Evolutionary conservation across 2,888 invertebrate species (phyloP).

Genomic region (Ptychoptera contaminata): DNA sequence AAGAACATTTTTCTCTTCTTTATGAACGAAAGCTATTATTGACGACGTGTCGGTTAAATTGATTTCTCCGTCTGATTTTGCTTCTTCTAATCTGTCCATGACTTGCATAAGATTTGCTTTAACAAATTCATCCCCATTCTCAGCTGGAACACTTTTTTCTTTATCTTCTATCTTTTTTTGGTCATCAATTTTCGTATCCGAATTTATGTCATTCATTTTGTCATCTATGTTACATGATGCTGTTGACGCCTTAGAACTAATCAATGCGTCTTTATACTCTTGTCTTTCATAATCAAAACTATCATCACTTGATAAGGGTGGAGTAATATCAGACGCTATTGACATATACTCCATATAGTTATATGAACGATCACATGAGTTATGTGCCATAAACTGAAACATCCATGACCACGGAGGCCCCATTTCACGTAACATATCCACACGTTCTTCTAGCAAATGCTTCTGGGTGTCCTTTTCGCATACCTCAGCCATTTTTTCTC

Average conservation of each 20-base stretch:
- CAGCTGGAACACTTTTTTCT: neutral
- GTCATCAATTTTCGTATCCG: no score
- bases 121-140: neutral
- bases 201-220: neutral
- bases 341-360: conserved; percentile 16
- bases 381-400: conserved; percentile 14
- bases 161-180: neutral
- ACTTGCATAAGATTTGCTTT: conserved; percentile 5
- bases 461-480: conserved; percentile 5
- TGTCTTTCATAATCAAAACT: conserved; percentile 11
- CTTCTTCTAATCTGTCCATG: conserved; percentile 3
- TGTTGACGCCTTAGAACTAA: neutral
- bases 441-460: conserved; percentile 9
- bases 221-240: neutral
- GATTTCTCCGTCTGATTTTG: conserved; percentile 3
- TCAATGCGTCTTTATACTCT: conserved; percentile 2
- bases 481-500: conserved; percentile 6
- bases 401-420: conserved; percentile 18
- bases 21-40: conserved; percentile 8
- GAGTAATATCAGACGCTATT: conserved; percentile 9
- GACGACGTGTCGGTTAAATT: conserved; percentile 7
- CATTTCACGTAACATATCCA: conserved; percentile 12
- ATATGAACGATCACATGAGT: conserved; percentile 12
- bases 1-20: conserved; percentile 6
- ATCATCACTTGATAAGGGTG: conserved; percentile 8